phyloP scores from a whole-genome alignment of 2,113 vertebrate genomes.

The Cheirogaleus medius region DNA sequence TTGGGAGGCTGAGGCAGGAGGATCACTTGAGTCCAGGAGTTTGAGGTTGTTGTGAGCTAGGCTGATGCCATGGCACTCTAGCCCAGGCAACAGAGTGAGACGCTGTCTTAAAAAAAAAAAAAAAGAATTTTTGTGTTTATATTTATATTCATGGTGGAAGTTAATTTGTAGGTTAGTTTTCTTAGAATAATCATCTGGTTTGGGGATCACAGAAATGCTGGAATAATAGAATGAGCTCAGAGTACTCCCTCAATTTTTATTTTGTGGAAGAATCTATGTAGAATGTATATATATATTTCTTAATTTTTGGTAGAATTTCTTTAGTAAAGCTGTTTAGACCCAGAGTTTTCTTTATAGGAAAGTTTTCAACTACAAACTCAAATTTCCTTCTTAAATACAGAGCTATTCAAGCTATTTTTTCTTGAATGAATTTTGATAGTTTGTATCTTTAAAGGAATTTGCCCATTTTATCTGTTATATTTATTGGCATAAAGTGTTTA shows the following conservation, averaged over 20 bases:
- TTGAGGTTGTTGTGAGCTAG: too few relatives aligned
- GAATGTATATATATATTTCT: not conserved
- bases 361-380: not conserved
- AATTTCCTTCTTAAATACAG: not conserved
- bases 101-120: too few relatives aligned
- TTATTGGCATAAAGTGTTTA: slow-evolving; percentile 24
- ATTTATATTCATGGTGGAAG: not conserved
- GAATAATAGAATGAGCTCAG: not conserved
- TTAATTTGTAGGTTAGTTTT: slow-evolving; percentile 21
- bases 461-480: not conserved
- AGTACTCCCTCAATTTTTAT: not conserved
- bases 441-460: slow-evolving; percentile 29
- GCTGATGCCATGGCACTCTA: too few relatives aligned
- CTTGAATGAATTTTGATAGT: slow-evolving; percentile 11
- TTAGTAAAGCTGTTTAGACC: not conserved
- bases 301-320: not conserved
- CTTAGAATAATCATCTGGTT: not conserved
- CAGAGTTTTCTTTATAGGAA: not conserved
- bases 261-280: not conserved
- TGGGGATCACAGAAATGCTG: not conserved
- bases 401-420: not conserved
- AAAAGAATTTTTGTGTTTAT: not conserved
- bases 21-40: too few relatives aligned
- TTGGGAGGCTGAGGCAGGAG: too few relatives aligned
- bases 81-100: too few relatives aligned